A percentile compares a stretch with the other conserved stretches of the same genome.
phyloP scores from a whole-genome alignment of 2,113 vertebrate genomes.

The Pachypanchax playfairii region DNA sequence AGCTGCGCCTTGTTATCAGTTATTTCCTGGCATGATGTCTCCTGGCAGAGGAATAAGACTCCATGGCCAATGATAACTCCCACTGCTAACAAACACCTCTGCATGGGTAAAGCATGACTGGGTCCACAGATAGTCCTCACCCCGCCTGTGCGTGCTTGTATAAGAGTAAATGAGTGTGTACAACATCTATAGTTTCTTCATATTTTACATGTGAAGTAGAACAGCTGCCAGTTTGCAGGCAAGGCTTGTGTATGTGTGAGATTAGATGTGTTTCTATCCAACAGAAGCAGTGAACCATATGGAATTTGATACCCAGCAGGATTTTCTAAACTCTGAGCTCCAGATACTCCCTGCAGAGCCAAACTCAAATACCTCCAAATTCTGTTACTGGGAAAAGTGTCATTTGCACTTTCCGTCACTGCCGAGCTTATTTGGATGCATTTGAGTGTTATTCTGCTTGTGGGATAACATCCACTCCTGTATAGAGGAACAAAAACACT shows the following conservation, averaged over 20 bases:
- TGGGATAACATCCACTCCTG: slow-evolving; percentile 8
- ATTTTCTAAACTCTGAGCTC: slow-evolving; percentile 18
- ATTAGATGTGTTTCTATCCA: slow-evolving; percentile 25
- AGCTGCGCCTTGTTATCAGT: slow-evolving; percentile 59
- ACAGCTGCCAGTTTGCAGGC: slow-evolving; percentile 10
- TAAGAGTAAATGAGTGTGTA: background rate
- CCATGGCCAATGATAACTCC: slow-evolving; percentile 69
- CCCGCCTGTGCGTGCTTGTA: slow-evolving; percentile 12
- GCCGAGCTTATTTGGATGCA: slow-evolving; percentile 8
- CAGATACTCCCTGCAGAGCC: slow-evolving; percentile 11
- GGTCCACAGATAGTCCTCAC: slow-evolving; percentile 37
- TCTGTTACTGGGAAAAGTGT: slow-evolving; percentile 20
- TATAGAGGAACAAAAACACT: slow-evolving; percentile 12
- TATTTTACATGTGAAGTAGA: background rate
- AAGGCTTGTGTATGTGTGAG: slow-evolving; percentile 14
- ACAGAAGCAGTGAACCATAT: slow-evolving; percentile 17
- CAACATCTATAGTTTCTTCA: background rate
- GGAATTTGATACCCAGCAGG: slow-evolving; percentile 32
- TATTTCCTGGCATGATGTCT: slow-evolving; percentile 55
- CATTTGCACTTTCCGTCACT: slow-evolving; percentile 28
- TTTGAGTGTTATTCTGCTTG: slow-evolving; percentile 14
- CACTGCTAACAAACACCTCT: slow-evolving; percentile 65
- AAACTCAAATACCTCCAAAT: slow-evolving; percentile 36
- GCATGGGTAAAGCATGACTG: slow-evolving; percentile 62
- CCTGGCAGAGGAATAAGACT: slow-evolving; percentile 65